Base-by-base conservation (phyloP, 2,797 vertebrate species). In the Chromis chromis region DNA sequence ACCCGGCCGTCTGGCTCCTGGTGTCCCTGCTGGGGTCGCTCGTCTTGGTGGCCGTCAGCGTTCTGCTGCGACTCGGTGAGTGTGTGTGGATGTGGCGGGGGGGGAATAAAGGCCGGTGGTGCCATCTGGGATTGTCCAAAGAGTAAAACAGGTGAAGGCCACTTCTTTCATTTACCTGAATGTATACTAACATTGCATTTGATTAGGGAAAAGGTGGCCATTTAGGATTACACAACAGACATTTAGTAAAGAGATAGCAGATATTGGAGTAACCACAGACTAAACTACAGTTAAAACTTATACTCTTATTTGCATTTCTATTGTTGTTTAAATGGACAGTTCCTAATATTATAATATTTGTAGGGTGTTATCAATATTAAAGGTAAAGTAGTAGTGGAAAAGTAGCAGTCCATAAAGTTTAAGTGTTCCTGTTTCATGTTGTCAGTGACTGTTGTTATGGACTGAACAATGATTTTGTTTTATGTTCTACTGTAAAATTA, bases 31-130 rank as follows among this genome's bases (percentile, higher is more conserved):
- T 95, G 78, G 88, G 91, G 12, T 81, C 74, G 0, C 68, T 97
- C 31, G 71, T 95, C 40, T 84, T 96, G 78, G 88, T 96, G 74
- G 81, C 93, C 53, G n/a, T 96, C 39, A 95, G 95, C 46, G 36
- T 81, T 69, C 1, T 60, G 6, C 19, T 86, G 54, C 71, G 81
- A 62, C 40, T 66, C 17, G 92, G 93, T 95, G 88, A 95, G 93
- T 92, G 67, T 40, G 42, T 39, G 22, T 5, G 31, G 21, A 12
- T 12, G 3, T 1, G 55, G n/a, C n/a, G n/a, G n/a, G n/a, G n/a
- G n/a, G n/a, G n/a, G n/a, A n/a, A n/a, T n/a, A n/a, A n/a, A n/a
- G 10, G 2, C n/a, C 13, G 5, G 0, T 6, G 28, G 16, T 14
- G 0, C 1, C 8, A 21, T n/a, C 25, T n/a, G 48, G n/a, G 44